A percentile compares a stretch with the other conserved stretches of the same genome.
Conservation (phyloP, 2,113 vertebrate species). For the Turnix velox region DNA sequence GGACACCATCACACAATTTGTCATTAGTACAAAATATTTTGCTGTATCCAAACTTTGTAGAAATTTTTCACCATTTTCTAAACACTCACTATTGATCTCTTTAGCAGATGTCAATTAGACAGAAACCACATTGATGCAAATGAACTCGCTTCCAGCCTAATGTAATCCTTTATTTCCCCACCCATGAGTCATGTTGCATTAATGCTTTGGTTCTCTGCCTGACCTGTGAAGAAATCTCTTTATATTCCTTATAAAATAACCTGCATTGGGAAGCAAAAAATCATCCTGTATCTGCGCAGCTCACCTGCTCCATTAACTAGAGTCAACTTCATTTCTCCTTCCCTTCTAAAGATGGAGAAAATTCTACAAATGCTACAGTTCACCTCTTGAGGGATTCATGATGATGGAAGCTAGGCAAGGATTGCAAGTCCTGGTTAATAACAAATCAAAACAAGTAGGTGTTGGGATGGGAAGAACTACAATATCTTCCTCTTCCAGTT, state of each 20-base stretch:
- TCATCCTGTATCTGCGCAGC: fast-evolving
- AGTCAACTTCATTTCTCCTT: neutral
- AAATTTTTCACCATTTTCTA: neutral
- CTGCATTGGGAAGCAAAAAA: neutral
- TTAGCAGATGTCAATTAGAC: neutral
- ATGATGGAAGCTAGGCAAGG: neutral
- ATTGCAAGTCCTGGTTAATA: neutral
- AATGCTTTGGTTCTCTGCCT: neutral
- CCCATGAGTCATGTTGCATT: neutral
- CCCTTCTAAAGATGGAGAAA: neutral
- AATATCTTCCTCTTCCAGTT: neutral
- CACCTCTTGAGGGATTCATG: neutral
- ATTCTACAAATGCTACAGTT: neutral
- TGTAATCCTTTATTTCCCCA: neutral
- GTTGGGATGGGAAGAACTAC: neutral
- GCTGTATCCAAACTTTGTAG: neutral
- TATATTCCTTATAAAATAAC: neutral
- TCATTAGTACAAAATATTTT: no score
- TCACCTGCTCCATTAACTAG: neutral
- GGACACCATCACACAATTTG: neutral
- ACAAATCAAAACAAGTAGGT: neutral
- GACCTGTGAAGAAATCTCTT: neutral
- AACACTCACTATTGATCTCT: neutral
- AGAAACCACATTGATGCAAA: neutral
- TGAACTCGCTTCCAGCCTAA: neutral